A percentile compares a stretch with the other conserved stretches of the same genome.
Evolutionary conservation across 2,797 vertebrate species (phyloP).

Genomic region (Scleropages formosus): DNA sequence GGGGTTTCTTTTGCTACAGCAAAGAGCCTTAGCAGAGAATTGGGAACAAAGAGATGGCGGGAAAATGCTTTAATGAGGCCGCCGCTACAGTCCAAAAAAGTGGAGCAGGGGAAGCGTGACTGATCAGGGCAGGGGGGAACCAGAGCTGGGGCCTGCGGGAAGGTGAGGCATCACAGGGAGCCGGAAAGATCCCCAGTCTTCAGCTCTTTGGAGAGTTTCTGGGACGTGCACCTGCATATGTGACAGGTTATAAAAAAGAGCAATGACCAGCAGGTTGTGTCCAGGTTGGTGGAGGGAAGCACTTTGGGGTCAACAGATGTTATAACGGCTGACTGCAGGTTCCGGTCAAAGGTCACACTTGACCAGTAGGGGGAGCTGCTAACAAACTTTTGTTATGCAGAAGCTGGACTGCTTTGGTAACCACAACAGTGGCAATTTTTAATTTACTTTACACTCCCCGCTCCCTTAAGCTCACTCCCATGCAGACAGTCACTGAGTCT

Average conservation of each 20-base stretch:
- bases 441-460: not conserved
- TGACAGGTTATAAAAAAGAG: not conserved
- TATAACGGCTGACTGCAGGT: too few species aligned
- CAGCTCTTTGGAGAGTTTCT: too few species aligned
- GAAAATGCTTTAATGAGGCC: constrained; percentile 64
- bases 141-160: not conserved
- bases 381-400: not conserved
- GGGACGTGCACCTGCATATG: not conserved
- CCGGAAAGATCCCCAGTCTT: not conserved
- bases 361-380: too few species aligned
- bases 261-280: not conserved
- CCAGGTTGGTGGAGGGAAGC: not conserved
- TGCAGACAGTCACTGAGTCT: not conserved
- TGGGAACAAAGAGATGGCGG: constrained; percentile 27
- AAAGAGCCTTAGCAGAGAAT: constrained; percentile 53
- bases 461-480: too few species aligned
- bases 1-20: not conserved
- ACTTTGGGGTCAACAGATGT: too few species aligned
- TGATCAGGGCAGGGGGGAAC: not conserved
- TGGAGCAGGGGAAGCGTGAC: constrained; percentile 52
- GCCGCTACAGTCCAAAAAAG: constrained; percentile 55
- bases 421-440: too few species aligned
- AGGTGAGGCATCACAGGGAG: too few species aligned
- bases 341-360: too few species aligned
- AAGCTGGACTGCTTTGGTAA: not conserved